These are phyloP conservation scores for Lasioglossum oenotherae DNA, from an alignment of 2,888 invertebrate genomes.

Conservation along the genomic window DNA sequence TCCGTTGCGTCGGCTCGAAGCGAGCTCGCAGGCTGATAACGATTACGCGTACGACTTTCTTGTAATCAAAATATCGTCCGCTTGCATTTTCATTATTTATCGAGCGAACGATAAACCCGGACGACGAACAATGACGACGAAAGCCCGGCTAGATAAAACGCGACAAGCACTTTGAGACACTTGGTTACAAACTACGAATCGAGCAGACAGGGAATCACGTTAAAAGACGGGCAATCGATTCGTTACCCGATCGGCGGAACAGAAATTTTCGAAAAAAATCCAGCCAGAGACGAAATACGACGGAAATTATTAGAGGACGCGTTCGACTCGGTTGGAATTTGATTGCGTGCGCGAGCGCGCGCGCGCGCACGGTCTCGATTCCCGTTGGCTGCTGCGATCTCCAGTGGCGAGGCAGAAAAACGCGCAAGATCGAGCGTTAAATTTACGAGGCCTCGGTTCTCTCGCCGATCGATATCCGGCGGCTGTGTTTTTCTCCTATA, in stretches of 20 bases:
- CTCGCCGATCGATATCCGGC: slow-evolving; percentile 70
- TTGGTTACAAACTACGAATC: neutral
- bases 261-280: neutral
- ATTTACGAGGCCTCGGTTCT: slow-evolving; percentile 71
- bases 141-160: neutral
- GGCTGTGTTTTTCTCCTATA: slow-evolving; percentile 34
- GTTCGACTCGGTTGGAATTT: slow-evolving; percentile 17
- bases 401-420: slow-evolving; percentile 43
- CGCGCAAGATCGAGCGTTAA: slow-evolving; percentile 63
- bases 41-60: neutral
- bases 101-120: neutral
- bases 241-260: neutral
- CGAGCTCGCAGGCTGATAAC: neutral
- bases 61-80: neutral
- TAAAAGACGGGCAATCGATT: neutral
- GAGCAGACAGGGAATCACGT: neutral
- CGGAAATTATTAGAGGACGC: neutral
- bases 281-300: neutral
- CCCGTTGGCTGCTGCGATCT: slow-evolving; percentile 10
- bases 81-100: neutral
- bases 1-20: neutral
- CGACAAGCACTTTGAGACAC: neutral
- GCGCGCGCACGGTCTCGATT: neutral
- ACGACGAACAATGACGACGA: neutral
- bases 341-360: neutral